Conservation (phyloP, 2,113 vertebrate species). For the Syngnathus floridae region DNA sequence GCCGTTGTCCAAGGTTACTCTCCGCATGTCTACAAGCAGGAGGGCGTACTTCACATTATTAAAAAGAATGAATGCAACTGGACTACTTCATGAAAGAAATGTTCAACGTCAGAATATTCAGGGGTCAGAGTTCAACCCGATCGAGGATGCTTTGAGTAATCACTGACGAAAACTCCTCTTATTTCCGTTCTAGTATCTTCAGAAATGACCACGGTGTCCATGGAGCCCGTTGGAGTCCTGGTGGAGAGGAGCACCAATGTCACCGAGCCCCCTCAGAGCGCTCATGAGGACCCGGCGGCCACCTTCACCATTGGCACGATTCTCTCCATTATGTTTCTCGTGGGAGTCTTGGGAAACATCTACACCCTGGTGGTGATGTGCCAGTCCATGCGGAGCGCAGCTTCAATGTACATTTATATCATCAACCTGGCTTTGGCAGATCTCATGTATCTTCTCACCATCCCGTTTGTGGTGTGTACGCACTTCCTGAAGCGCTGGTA, state of each 20-base stretch:
- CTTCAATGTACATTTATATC: conserved; percentile 92
- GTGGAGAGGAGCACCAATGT: conserved; percentile 60
- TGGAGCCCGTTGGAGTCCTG: conserved; percentile 57
- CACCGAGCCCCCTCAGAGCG: conserved; percentile 21
- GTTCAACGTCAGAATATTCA: not conserved
- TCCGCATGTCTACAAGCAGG: not conserved
- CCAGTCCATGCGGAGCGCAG: conserved; percentile 79
- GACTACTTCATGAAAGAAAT: no score
- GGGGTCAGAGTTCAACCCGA: not conserved
- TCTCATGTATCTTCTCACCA: conserved; percentile 84
- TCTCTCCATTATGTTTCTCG: conserved; percentile 83
- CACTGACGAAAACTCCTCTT: not conserved
- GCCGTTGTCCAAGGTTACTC: not conserved
- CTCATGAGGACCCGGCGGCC: conserved; percentile 73
- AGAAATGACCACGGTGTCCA: conserved; percentile 67
- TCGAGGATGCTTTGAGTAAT: not conserved
- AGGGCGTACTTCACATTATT: not conserved
- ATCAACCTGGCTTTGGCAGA: conserved; percentile 85
- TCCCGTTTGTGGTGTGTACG: conserved; percentile 87
- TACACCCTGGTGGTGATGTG: conserved; percentile 90
- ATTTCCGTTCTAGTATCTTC: conserved; percentile 7
- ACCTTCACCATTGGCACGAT: conserved; percentile 79
- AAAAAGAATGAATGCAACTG: not conserved
- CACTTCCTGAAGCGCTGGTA: conserved; percentile 86
- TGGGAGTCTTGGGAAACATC: conserved; percentile 81